A percentile compares a stretch with the other conserved stretches of the same genome.
Evolutionary conservation across 1,140 invertebrate genomes (phyloP).

Genomic region (Orchestia grillus): DNA sequence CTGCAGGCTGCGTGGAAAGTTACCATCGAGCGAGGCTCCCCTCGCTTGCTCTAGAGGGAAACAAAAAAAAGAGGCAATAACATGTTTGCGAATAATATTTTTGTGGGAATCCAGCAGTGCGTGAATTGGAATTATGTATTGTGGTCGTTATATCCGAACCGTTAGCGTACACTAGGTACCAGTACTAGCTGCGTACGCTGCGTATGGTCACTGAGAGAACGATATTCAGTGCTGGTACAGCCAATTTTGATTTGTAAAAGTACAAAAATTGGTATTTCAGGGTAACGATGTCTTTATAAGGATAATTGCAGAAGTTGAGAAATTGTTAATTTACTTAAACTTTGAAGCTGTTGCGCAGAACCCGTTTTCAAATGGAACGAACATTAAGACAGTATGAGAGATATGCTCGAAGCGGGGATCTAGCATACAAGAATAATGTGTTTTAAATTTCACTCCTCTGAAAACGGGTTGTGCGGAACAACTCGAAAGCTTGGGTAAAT

Average conservation of each 20-base stretch:
- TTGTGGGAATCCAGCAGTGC: neutral
- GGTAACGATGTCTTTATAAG: too few relatives aligned
- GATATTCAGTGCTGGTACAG: neutral
- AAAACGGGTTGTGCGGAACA: too few relatives aligned
- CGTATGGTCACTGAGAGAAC: neutral
- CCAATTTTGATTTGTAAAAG: neutral
- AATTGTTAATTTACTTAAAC: too few relatives aligned
- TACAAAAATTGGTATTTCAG: too few relatives aligned
- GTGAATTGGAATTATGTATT: neutral
- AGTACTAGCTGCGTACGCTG: neutral
- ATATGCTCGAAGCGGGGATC: too few relatives aligned
- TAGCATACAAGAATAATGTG: too few relatives aligned
- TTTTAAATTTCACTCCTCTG: too few relatives aligned
- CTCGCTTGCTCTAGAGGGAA: neutral
- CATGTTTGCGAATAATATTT: neutral
- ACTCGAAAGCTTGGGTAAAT: too few relatives aligned
- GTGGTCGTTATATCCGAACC: neutral
- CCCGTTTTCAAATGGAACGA: too few relatives aligned
- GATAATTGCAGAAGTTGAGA: too few relatives aligned
- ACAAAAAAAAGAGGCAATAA: neutral
- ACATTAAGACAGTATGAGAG: too few relatives aligned
- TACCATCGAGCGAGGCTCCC: neutral
- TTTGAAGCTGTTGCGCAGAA: too few relatives aligned
- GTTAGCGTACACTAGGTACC: neutral
- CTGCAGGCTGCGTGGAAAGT: neutral